A percentile compares a stretch with the other conserved stretches of the same genome.
These are phyloP conservation scores for Megastigmus dorsalis DNA, from an alignment of 2,888 invertebrate genomes.

Conservation along the genomic window DNA sequence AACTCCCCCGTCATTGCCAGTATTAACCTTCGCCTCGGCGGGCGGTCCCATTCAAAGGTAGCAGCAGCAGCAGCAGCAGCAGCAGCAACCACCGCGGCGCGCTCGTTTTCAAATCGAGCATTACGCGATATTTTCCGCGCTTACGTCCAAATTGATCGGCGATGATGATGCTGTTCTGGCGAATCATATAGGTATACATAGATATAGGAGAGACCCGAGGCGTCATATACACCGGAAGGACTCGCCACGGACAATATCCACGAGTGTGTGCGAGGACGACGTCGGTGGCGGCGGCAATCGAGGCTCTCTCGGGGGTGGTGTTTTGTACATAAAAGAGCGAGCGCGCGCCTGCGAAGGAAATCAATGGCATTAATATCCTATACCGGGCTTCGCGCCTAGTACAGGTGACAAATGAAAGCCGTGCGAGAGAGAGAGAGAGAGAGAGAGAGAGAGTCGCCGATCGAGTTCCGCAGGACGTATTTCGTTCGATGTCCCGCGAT, in stretches of 20 bases:
- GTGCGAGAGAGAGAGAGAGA: too few species aligned
- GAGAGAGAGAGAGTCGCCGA: too few species aligned
- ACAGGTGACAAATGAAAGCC: conserved; percentile 67
- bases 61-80: too few species aligned
- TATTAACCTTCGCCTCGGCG: conserved; percentile 43
- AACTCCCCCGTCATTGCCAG: neutral
- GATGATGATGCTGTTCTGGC: conserved; percentile 54
- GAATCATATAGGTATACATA: too few species aligned
- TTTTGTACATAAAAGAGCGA: conserved; percentile 61
- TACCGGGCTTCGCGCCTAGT: neutral
- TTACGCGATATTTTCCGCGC: conserved; percentile 39
- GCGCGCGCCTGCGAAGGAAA: conserved; percentile 57
- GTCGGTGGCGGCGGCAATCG: too few species aligned
- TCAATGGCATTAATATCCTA: conserved; percentile 68
- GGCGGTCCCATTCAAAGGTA: conserved; percentile 18
- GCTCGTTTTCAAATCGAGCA: conserved; percentile 32
- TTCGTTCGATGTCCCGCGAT: conserved; percentile 1
- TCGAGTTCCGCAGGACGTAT: conserved; percentile 59
- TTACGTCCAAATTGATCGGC: conserved; percentile 53
- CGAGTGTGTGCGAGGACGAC: neutral
- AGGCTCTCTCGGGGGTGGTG: too few species aligned
- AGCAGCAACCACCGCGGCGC: neutral
- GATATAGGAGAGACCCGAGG: too few species aligned
- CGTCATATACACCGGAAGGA: conserved; percentile 41
- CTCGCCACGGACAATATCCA: conserved; percentile 46